Conservation (phyloP, 2,888 invertebrate genomes). For the Fabriciana adippe region DNA sequence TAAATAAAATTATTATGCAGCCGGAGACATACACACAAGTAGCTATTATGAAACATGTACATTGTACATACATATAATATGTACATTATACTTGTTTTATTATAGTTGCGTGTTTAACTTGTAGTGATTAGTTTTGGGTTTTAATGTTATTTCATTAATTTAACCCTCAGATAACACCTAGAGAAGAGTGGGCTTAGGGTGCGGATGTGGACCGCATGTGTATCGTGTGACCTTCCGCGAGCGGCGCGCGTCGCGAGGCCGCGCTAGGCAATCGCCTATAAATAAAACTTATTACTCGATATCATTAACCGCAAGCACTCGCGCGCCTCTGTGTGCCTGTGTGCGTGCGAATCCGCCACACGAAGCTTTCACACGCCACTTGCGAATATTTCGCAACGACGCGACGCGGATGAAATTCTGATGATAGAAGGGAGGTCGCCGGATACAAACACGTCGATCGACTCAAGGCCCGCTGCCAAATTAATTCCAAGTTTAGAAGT, state of each 20-base stretch:
- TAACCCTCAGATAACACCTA: neutral
- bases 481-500: slow-evolving; percentile 11
- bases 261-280: slow-evolving; percentile 18
- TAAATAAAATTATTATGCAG: too few species aligned
- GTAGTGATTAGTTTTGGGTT: neutral
- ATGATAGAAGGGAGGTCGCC: slow-evolving; percentile 36
- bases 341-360: slow-evolving; percentile 27
- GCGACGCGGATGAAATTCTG: slow-evolving; percentile 35
- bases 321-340: slow-evolving; percentile 3
- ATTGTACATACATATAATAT: too few species aligned
- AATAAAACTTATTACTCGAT: slow-evolving; percentile 28
- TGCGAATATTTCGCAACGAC: slow-evolving; percentile 32
- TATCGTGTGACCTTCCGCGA: slow-evolving; percentile 16
- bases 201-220: neutral
- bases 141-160: slow-evolving; percentile 3
- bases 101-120: neutral
- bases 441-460: slow-evolving; percentile 25
- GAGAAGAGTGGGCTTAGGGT: slow-evolving; percentile 17
- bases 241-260: slow-evolving; percentile 13
- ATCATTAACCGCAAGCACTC: slow-evolving; percentile 5
- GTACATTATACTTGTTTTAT: too few species aligned
- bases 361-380: slow-evolving; percentile 34
- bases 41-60: too few species aligned
- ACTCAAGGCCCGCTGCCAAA: slow-evolving; percentile 22
- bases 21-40: too few species aligned